Percentiles rank a stretch among this genome's conserved stretches.
Conservation (phyloP, 2,113 vertebrate species). For the Indicator indicator region DNA sequence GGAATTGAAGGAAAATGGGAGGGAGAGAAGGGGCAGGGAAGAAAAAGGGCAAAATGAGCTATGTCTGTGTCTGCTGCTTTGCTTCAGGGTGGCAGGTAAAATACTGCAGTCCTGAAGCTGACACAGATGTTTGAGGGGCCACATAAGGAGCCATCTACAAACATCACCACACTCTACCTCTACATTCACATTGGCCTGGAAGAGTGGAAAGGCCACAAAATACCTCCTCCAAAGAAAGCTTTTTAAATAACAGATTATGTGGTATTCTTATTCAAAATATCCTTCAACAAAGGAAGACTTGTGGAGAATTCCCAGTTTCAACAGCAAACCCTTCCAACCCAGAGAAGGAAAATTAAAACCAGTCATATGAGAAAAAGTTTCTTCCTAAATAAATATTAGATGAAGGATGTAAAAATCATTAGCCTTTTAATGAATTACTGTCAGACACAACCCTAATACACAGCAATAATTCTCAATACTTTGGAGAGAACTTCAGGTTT, state of each 20-base stretch:
- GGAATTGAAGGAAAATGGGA: neutral
- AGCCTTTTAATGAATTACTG: conserved; percentile 43
- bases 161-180: neutral
- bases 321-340: neutral
- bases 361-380: conserved; percentile 15
- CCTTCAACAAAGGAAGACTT: conserved; percentile 38
- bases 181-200: neutral
- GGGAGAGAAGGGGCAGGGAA: neutral
- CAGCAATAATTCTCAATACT: neutral
- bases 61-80: neutral
- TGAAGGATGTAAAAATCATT: conserved; percentile 49
- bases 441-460: conserved; percentile 16
- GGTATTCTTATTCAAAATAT: conserved; percentile 31
- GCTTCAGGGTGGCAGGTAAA: neutral
- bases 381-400: conserved; percentile 48
- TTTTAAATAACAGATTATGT: conserved; percentile 20
- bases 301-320: conserved; percentile 1
- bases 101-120: neutral
- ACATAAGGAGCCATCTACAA: neutral
- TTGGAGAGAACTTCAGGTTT: neutral
- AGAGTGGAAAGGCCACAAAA: conserved; percentile 12
- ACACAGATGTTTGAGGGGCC: neutral
- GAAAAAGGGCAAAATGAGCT: neutral
- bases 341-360: conserved; percentile 42
- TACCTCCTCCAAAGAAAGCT: neutral